Evolutionary conservation across 64 coral and sea anemone species (phyloP).

Genomic region (Cladopsammia gracilis): DNA sequence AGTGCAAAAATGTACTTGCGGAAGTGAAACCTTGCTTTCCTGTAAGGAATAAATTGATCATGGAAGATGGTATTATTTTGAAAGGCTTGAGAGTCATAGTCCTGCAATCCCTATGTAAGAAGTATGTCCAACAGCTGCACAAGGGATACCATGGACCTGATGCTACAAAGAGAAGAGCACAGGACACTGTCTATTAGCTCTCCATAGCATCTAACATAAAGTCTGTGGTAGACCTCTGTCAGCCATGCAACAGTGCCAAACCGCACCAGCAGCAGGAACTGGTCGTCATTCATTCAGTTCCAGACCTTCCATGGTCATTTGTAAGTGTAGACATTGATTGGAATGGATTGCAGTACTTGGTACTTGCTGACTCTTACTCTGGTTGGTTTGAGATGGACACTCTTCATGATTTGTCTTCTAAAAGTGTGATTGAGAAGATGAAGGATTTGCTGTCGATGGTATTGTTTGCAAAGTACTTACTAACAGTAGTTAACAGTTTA

Average conservation of each 20-base stretch:
- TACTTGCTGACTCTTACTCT: neutral
- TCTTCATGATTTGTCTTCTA: neutral
- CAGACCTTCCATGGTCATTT: neutral
- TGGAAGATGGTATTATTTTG: neutral
- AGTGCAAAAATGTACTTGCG: neutral
- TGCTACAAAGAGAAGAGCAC: neutral
- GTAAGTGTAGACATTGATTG: neutral
- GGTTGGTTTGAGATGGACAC: no score
- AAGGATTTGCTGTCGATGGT: slow-evolving; percentile 26
- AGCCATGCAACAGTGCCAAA: neutral
- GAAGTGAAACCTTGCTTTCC: neutral
- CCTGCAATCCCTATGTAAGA: neutral
- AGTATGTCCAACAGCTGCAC: neutral
- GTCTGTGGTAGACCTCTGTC: neutral
- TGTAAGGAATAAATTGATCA: neutral
- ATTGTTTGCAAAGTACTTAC: neutral
- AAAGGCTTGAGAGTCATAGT: neutral
- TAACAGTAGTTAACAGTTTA: no score
- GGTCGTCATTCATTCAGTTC: neutral
- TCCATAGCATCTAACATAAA: neutral
- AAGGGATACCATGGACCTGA: neutral
- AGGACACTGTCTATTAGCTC: neutral
- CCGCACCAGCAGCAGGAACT: slow-evolving; percentile 12
- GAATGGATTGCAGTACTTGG: neutral
- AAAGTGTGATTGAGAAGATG: neutral